Base-by-base conservation (phyloP, 92 coral and sea anemone genomes). In the Palythoa grandiflora region DNA sequence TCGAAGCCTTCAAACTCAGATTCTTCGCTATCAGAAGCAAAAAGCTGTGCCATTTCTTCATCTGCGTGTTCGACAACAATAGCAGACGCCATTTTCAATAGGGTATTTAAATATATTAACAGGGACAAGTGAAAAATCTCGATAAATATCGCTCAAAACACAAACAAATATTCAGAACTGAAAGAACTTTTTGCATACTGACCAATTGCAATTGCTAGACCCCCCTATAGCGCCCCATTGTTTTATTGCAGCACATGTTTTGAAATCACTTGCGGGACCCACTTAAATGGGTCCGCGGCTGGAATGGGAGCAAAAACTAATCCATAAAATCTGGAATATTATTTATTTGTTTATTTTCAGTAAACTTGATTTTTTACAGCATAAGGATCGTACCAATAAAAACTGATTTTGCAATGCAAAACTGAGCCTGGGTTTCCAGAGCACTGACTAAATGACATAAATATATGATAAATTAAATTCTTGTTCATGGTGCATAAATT, bases 61-160 rank as follows among this genome's bases (percentile, higher is more conserved):
- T 48, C 68, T 35, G 50, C 89, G 47, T n/a, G 36, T 50, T 61
- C 84, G 77, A 61, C 76, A 87, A 63, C 59, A 87, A 80, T 63
- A 87, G 89, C 38, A 77, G 85, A 77, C 77, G 77, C 89, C 89
- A 87, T 87, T 87, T 87, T 86, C 9, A 48, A 86, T 54, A 86
- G 38, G 55, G 78, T 39, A 73, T 51, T 51, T 75, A 38, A 75
- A 51, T 75, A 75, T 50, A 75, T 65, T 51, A 35, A 75, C 35
- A n/a, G 78, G 20, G 53, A 48, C 47, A 74, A 74, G 53, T 74
- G 54, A 74, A 47, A 74, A 39, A 74, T 47, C 59, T 74, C 13
- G 79, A 75, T 75, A 75, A 75, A 47, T 75, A 75, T 20, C 79
- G 61, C 79, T 75, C 79, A 52, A 75, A 75, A 52, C 81, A 77